These are phyloP conservation scores for Paratrypauchen microcephalus DNA, from an alignment of 2,797 vertebrate species.

Conservation along the genomic window DNA sequence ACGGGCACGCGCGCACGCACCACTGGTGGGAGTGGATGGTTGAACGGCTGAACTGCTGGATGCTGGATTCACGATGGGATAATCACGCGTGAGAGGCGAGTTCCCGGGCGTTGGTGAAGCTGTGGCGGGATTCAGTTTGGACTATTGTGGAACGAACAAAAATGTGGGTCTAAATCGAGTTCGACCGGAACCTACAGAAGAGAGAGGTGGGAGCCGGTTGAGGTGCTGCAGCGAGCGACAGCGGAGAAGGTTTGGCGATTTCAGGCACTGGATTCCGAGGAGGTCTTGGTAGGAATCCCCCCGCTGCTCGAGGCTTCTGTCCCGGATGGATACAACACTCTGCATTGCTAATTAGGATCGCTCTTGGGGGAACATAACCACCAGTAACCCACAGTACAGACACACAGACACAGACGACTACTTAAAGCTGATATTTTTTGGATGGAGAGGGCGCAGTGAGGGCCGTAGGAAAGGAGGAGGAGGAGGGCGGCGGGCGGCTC, in stretches of 20 bases:
- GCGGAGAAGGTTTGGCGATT: constrained; percentile 10
- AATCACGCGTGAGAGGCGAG: constrained; percentile 71
- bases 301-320: constrained; percentile 7
- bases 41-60: constrained; percentile 63
- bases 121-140: constrained; percentile 68
- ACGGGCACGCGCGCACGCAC: constrained; percentile 32
- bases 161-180: constrained; percentile 16
- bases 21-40: constrained; percentile 66
- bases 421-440: constrained; percentile 1
- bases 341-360: constrained; percentile 5
- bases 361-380: background rate
- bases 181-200: constrained; percentile 34
- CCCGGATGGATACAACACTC: constrained; percentile 8
- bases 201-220: constrained; percentile 10
- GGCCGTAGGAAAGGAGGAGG: constrained; percentile 55
- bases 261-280: constrained; percentile 5
- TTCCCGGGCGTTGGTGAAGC: constrained; percentile 70
- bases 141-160: constrained; percentile 22
- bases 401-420: background rate
- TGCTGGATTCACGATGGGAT: constrained; percentile 70
- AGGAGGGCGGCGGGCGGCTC: constrained; percentile 77
- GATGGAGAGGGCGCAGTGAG: constrained; percentile 74
- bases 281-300: constrained; percentile 9
- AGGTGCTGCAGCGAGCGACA: constrained; percentile 5
- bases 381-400: background rate